Evolutionary conservation across 1,140 invertebrate species (phyloP).

Genomic region (Microplitis mediator): DNA sequence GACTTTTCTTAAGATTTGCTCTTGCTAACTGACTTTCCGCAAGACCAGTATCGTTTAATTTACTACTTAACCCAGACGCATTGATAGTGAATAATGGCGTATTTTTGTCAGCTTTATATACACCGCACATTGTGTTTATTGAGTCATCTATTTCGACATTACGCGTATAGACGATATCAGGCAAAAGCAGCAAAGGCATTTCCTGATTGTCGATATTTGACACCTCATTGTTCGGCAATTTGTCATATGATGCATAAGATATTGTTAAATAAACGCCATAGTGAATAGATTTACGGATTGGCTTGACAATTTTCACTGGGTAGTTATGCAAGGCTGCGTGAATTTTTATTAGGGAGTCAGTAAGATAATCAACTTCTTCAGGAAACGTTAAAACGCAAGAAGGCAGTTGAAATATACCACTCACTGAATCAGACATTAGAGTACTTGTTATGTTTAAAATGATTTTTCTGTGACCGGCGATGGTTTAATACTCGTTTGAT

Average conservation of each 20-base stretch:
- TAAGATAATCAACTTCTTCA: neutral
- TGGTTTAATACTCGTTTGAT: no score
- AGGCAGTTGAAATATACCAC: neutral
- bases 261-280: neutral
- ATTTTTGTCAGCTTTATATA: neutral
- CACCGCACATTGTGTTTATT: neutral
- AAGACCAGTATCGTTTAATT: no score
- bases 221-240: neutral
- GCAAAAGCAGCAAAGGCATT: neutral
- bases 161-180: neutral
- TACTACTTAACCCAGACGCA: neutral
- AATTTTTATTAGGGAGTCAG: neutral
- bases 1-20: no score
- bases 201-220: neutral
- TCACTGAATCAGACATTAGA: neutral
- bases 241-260: neutral
- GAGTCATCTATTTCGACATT: neutral
- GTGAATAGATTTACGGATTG: neutral
- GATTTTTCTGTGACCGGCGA: no score
- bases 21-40: no score
- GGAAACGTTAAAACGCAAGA: neutral
- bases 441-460: no score
- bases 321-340: neutral
- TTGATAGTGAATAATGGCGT: neutral
- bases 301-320: neutral